phyloP scores from a whole-genome alignment of 2,113 vertebrate species.

The Amblyornis subalaris region DNA sequence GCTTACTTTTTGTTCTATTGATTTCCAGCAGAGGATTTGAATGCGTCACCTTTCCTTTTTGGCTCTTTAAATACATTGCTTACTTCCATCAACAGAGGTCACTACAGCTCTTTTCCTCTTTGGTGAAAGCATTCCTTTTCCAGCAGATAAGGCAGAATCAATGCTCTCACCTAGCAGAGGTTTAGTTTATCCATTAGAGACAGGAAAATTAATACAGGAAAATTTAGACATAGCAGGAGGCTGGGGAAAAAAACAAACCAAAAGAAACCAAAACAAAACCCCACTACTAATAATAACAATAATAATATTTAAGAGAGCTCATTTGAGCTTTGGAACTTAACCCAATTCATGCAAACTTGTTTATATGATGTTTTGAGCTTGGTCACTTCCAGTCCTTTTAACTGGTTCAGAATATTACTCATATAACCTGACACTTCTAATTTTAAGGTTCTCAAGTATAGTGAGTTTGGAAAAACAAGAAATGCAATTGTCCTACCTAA shows the following conservation, averaged over 20 bases:
- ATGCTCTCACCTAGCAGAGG: background rate
- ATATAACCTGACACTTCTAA: background rate
- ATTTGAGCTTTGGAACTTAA: background rate
- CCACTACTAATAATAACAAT: background rate
- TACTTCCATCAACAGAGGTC: conserved; percentile 75
- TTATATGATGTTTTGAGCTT: background rate
- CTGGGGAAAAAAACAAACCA: background rate
- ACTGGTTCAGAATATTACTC: background rate
- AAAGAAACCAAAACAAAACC: background rate
- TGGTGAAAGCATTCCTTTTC: background rate
- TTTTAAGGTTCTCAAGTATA: background rate
- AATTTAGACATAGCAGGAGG: background rate
- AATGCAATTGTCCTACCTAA: background rate
- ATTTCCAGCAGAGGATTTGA: background rate
- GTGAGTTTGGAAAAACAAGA: background rate
- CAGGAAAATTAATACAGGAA: background rate
- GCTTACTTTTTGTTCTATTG: background rate
- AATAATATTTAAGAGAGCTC: background rate
- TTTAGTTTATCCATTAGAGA: background rate
- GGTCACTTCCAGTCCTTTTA: background rate
- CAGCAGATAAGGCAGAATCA: background rate
- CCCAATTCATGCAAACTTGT: background rate
- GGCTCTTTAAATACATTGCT: conserved; percentile 20
- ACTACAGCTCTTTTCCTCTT: conserved; percentile 55
- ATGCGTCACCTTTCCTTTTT: background rate